Conservation (phyloP, 1,140 invertebrate genomes). For the Ridgeia piscesae region DNA sequence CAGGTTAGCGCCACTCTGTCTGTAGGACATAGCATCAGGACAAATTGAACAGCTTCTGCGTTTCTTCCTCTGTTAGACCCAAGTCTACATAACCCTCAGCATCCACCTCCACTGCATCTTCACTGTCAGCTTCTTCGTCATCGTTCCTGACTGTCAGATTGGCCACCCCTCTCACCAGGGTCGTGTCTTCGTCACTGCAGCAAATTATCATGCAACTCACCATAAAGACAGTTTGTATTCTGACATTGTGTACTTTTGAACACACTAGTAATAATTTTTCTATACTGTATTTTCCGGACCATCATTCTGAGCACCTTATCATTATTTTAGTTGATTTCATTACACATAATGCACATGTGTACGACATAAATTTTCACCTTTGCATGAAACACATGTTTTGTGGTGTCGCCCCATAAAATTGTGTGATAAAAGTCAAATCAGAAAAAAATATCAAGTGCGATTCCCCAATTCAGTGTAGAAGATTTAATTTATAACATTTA, state of each 20-base stretch:
- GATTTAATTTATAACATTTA: too few relatives aligned
- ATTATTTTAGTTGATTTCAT: too few relatives aligned
- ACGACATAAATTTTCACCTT: too few relatives aligned
- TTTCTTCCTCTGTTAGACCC: background rate
- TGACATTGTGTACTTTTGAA: background rate
- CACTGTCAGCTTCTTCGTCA: background rate
- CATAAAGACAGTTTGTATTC: background rate
- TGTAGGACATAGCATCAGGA: background rate
- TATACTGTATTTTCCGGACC: too few relatives aligned
- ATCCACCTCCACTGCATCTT: background rate
- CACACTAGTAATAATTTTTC: too few relatives aligned
- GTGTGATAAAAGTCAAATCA: too few relatives aligned
- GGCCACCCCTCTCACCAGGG: background rate
- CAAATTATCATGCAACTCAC: background rate
- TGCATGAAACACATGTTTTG: too few relatives aligned
- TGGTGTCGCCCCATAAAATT: too few relatives aligned
- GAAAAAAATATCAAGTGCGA: too few relatives aligned
- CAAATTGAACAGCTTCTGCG: background rate
- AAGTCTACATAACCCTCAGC: background rate
- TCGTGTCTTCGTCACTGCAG: background rate
- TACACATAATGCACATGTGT: too few relatives aligned
- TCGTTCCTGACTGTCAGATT: background rate
- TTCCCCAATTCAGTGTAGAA: too few relatives aligned
- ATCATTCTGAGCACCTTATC: too few relatives aligned
- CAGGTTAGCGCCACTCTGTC: background rate